Conservation (phyloP, 1,140 invertebrate species). For the Amyelois transitella region DNA sequence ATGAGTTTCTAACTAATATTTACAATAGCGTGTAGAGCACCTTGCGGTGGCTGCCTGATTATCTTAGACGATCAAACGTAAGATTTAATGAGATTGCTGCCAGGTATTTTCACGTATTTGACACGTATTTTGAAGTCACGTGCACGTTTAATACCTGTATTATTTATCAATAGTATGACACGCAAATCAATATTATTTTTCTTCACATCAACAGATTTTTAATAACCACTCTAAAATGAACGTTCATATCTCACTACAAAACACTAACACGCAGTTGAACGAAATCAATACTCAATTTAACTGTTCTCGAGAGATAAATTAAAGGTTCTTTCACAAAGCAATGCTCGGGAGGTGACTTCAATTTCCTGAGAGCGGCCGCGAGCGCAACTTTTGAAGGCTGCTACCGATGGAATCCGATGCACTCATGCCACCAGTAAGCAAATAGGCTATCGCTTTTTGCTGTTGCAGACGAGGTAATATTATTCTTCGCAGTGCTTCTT, state of each 20-base stretch:
- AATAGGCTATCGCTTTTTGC: slow-evolving; percentile 43
- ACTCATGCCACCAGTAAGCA: slow-evolving; percentile 44
- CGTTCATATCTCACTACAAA: background rate
- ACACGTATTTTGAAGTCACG: background rate
- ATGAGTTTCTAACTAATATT: slow-evolving; percentile 75
- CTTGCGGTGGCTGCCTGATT: slow-evolving; percentile 25
- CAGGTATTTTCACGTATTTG: background rate
- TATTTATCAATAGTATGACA: too few species aligned
- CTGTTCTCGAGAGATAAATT: slow-evolving; percentile 59
- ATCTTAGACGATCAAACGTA: slow-evolving; percentile 7
- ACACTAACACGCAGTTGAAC: background rate
- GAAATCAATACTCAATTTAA: slow-evolving; percentile 68
- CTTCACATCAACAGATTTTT: too few species aligned
- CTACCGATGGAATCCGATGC: slow-evolving; percentile 55
- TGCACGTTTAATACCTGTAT: too few species aligned
- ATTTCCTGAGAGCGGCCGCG: slow-evolving; percentile 57
- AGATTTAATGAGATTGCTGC: slow-evolving; percentile 4
- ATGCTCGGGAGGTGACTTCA: slow-evolving; percentile 68
- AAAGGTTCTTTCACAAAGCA: slow-evolving; percentile 68
- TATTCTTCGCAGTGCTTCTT: too few species aligned
- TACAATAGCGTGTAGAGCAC: slow-evolving; percentile 54
- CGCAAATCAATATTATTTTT: too few species aligned
- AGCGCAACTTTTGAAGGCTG: slow-evolving; percentile 58
- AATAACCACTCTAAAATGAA: background rate
- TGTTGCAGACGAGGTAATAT: slow-evolving; percentile 11